Percentiles rank a stretch among this genome's conserved stretches.
Evolutionary conservation across 2,888 invertebrate genomes (phyloP).

Genomic region (Hydrotaea cyrtoneurina): DNA sequence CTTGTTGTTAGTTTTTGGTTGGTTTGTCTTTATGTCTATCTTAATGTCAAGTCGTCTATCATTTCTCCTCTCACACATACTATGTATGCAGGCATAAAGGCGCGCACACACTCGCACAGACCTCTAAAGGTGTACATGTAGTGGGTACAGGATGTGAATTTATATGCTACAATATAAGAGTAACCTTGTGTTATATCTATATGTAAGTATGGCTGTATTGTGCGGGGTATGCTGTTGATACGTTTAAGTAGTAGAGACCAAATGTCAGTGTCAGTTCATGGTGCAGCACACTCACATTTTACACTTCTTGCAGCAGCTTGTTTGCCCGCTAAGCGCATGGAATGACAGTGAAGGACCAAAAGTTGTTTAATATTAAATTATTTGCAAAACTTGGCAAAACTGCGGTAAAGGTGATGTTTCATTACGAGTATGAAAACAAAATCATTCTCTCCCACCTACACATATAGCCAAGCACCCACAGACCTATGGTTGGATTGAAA

Average conservation of each 20-base stretch:
- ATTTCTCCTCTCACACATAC: slow-evolving; percentile 39
- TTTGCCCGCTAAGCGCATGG: neutral
- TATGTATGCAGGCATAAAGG: neutral
- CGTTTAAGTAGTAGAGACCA: slow-evolving; percentile 45
- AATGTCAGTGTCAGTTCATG: slow-evolving; percentile 59
- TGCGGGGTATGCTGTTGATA: slow-evolving; percentile 32
- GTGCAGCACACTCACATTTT: slow-evolving; percentile 22
- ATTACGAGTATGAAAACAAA: slow-evolving; percentile 1
- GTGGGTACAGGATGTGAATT: slow-evolving; percentile 2
- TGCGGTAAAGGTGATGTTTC: slow-evolving; percentile 36
- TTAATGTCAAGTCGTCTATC: slow-evolving; percentile 55
- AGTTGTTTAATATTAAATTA: slow-evolving; percentile 56
- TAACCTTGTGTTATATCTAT: slow-evolving; percentile 10
- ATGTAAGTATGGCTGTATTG: neutral
- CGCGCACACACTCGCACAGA: neutral
- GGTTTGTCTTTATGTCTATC: slow-evolving; percentile 45
- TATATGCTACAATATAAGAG: neutral
- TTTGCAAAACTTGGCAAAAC: slow-evolving; percentile 42
- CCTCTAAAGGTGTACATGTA: neutral
- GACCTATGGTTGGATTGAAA: neutral
- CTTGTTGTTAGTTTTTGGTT: slow-evolving; percentile 11
- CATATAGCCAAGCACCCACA: neutral
- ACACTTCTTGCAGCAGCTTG: neutral
- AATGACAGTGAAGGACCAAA: slow-evolving; percentile 15
- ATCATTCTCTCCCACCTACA: neutral